These are phyloP conservation scores for Otis tarda DNA, from an alignment of 2,113 vertebrate species.

Conservation along the genomic window DNA sequence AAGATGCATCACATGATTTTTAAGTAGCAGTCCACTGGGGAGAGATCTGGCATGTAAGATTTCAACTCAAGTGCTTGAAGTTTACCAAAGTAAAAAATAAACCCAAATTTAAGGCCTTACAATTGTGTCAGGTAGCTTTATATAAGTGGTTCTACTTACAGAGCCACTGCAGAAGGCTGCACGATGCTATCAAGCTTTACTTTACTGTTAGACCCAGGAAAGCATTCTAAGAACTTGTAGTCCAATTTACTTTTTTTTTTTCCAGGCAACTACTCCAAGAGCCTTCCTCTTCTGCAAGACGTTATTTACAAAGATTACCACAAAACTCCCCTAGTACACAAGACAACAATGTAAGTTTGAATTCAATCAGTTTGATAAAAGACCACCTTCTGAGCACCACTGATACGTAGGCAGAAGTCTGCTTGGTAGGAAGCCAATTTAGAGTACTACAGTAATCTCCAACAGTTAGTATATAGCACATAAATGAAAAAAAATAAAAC, in stretches of 20 bases:
- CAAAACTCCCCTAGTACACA: neutral
- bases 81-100: neutral
- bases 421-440: neutral
- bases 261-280: neutral
- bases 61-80: neutral
- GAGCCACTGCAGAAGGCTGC: neutral
- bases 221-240: neutral
- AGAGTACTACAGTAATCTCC: neutral
- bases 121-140: neutral
- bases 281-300: neutral
- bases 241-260: too few relatives aligned
- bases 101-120: neutral
- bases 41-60: neutral
- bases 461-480: neutral
- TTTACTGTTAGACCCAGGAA: neutral
- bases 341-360: neutral
- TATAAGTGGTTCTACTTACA: neutral
- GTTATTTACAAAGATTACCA: neutral
- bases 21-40: neutral
- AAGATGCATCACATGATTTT: neutral
- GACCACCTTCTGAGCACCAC: neutral
- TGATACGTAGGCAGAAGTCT: neutral
- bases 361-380: neutral
- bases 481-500: too few relatives aligned
- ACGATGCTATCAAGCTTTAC: neutral